Evolutionary conservation across 2,113 vertebrate species (phyloP).

Genomic region (Cepphus grylle): DNA sequence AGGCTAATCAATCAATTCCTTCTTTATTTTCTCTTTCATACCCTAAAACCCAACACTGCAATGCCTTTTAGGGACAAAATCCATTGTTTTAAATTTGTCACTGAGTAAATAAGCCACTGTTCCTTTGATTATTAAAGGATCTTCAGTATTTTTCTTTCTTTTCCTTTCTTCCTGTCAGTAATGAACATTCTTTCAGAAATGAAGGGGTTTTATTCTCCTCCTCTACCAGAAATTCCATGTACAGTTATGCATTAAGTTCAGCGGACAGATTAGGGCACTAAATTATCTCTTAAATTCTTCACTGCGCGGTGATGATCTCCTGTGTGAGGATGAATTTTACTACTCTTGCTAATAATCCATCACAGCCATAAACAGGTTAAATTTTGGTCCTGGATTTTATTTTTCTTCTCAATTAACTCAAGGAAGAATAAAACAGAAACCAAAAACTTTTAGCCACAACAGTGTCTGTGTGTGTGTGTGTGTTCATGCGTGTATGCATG

Average conservation of each 20-base stretch:
- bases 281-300: neutral
- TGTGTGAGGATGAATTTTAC: neutral
- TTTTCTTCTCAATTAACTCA: neutral
- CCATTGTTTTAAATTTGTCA: neutral
- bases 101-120: neutral
- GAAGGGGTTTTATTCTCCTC: neutral
- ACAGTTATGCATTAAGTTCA: neutral
- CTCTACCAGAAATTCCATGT: neutral
- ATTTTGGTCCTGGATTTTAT: neutral
- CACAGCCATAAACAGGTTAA: neutral
- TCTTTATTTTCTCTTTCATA: neutral
- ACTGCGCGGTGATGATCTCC: neutral
- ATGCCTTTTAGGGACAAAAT: neutral
- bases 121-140: neutral
- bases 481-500: too few species aligned
- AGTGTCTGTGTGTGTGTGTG: neutral
- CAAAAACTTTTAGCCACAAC: neutral
- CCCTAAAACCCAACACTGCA: neutral
- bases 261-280: neutral
- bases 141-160: neutral
- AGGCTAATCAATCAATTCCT: neutral
- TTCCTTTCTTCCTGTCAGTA: neutral
- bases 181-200: neutral
- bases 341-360: neutral
- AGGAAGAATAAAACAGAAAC: neutral